Base-by-base conservation (phyloP, 2,888 invertebrate species). In the Dynastes maya region DNA sequence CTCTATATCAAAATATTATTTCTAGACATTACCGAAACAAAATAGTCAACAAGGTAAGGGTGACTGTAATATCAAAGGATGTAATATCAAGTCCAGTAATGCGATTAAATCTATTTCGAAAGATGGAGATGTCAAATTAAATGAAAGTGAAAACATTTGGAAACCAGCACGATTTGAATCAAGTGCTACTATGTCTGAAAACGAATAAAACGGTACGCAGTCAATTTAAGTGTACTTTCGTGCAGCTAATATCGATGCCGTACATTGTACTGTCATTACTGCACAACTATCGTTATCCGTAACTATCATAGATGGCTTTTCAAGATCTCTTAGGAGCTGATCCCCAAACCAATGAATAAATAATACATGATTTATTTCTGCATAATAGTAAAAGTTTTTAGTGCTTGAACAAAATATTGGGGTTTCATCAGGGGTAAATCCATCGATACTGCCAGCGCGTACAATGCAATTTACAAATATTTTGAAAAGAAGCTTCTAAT, bases 71-170 rank as follows among this genome's bases (percentile, higher is more conserved):
- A 77, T 80, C 16, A 82, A 82, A 63, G 83, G 84, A 63, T 22
- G 22, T 22, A 22, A 22, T 22, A 84, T 85, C 16, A 84, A 84
- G 85, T 87, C 90, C 78, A 92, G 91, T 85, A 88, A 89, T 79
- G 91, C 90, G 77, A 90, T 92, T 81, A 90, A 95, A 0, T 93
- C 94, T 16, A 89, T 96, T 72, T 94, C 94, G 0, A 88, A 95
- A 8, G 91, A 93, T 71, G 94, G 95, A 84, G 96, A 97, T 84
- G 95, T 96, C 0, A 95, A 96, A 87, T 90, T 98, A 2, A 95
- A 95, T 85, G 95, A 95, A 87, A 92, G 94, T 55, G 95, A 96
- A 85, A 97, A 98, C 87, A 97, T 98, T 0, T 98, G 98, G 98
- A 95, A 94, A 84, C 97, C 98, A 0, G 90, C 92, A 2, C 90